Percentiles rank a stretch among this genome's conserved stretches.
Conservation (phyloP, 2,113 vertebrate genomes). For the Limanda limanda region DNA sequence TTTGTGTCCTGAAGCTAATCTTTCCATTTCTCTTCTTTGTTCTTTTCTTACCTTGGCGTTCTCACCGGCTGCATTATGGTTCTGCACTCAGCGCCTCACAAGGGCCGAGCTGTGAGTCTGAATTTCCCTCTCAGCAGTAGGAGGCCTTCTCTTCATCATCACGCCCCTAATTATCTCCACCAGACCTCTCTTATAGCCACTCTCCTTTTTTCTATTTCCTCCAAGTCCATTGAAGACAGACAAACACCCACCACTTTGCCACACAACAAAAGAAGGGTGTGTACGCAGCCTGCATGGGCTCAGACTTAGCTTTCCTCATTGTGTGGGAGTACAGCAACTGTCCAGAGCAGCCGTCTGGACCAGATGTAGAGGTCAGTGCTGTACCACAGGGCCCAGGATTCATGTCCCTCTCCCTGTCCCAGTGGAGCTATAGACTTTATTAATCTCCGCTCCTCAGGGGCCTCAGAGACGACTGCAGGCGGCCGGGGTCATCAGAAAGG, state of each 20-base stretch:
- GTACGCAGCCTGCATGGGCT: conserved; percentile 36
- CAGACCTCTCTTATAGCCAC: conserved; percentile 20
- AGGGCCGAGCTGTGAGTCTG: conserved; percentile 35
- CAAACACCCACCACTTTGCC: conserved; percentile 32
- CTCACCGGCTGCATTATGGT: conserved; percentile 33
- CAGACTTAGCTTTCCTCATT: conserved; percentile 31
- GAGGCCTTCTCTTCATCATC: conserved; percentile 44
- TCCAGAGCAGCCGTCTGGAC: conserved; percentile 65
- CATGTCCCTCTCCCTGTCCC: conserved; percentile 68
- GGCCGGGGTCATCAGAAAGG: conserved; percentile 42
- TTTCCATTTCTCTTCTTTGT: conserved; percentile 47
- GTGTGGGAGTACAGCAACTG: conserved; percentile 67
- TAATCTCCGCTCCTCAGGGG: conserved; percentile 70
- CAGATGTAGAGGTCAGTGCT: conserved; percentile 74
- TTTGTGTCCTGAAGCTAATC: conserved; percentile 38
- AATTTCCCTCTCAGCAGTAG: conserved; percentile 39
- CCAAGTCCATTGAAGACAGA: neutral
- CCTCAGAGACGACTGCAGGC: conserved; percentile 54
- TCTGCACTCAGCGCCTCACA: conserved; percentile 16
- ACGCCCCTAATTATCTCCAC: conserved; percentile 42
- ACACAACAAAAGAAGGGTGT: conserved; percentile 52
- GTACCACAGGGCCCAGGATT: conserved; percentile 50
- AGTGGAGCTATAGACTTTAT: conserved; percentile 71
- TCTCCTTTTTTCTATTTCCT: neutral
- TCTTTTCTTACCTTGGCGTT: conserved; percentile 16